Conservation (phyloP, 2,888 invertebrate species). For the Drosophila merina region DNA sequence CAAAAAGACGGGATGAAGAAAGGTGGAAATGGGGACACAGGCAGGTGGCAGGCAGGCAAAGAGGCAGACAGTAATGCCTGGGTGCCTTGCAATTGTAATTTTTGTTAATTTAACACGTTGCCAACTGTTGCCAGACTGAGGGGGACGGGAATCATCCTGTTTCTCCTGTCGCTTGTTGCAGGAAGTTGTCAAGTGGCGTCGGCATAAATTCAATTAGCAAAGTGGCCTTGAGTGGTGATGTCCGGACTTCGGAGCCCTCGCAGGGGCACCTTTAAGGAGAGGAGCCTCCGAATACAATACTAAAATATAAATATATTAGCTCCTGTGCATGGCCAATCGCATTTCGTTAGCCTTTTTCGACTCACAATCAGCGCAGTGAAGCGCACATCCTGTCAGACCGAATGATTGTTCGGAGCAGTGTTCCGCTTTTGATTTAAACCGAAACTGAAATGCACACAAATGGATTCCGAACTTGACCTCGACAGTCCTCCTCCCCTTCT, state of each 20-base stretch:
- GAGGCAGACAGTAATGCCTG: conserved; percentile 2
- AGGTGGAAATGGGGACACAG: background rate
- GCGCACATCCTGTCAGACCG: conserved; percentile 79
- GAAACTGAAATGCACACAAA: conserved; percentile 80
- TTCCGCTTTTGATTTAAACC: conserved; percentile 70
- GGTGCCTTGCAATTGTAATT: conserved; percentile 57
- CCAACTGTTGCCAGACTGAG: conserved; percentile 72
- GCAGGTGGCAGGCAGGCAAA: background rate
- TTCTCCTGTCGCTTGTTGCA: conserved; percentile 35
- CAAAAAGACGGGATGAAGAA: conserved; percentile 39
- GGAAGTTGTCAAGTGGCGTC: conserved; percentile 72
- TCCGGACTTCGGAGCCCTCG: background rate
- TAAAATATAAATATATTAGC: conserved; percentile 22
- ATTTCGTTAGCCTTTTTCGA: conserved; percentile 49
- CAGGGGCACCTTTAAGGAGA: conserved; percentile 18
- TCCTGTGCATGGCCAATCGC: conserved; percentile 31
- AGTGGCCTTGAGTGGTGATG: conserved; percentile 57
- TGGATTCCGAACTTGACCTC: conserved; percentile 72
- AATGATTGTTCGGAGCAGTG: conserved; percentile 66
- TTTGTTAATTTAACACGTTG: conserved; percentile 71
- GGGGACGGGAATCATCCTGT: conserved; percentile 13
- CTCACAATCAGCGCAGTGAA: conserved; percentile 78
- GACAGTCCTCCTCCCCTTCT: background rate
- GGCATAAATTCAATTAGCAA: conserved; percentile 78
- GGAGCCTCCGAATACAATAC: background rate